Conservation (phyloP, 2,888 invertebrate genomes). For the Steromphala cineraria region DNA sequence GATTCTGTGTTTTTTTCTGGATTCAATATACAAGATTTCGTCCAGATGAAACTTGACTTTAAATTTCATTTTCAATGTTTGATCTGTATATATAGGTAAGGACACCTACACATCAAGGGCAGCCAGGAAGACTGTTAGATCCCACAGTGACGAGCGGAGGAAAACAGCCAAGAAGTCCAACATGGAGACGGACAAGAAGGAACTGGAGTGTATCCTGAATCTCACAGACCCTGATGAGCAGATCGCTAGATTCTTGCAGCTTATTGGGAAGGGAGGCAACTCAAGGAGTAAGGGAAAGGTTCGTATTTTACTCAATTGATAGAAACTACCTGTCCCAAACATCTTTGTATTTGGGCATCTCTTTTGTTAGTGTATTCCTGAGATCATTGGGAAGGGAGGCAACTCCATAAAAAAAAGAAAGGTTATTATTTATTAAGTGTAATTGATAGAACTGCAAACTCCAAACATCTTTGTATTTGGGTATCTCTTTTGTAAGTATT, state of each 20-base stretch:
- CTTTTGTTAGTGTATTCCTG: neutral
- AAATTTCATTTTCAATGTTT: too few species aligned
- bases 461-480: too few species aligned
- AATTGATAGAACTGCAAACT: neutral
- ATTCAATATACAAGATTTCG: too few species aligned
- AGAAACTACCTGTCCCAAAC: too few species aligned
- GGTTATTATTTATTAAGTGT: neutral
- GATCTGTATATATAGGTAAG: neutral
- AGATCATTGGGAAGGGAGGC: neutral
- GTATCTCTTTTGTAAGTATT: neutral
- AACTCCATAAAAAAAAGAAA: neutral
- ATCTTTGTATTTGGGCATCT: neutral
- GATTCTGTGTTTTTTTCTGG: too few species aligned
- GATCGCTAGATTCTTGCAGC: constrained; percentile 53
- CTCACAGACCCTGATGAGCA: constrained; percentile 62
- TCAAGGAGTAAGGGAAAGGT: neutral
- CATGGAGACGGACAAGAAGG: constrained; percentile 43
- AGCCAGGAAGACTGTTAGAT: neutral
- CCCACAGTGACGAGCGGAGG: neutral
- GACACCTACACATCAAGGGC: neutral
- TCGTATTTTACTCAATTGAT: neutral
- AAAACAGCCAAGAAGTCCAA: constrained; percentile 11
- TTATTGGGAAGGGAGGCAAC: constrained; percentile 29
- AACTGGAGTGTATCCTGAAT: constrained; percentile 58
- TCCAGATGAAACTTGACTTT: too few species aligned